These are phyloP conservation scores for Daboia siamensis DNA, from an alignment of 2,113 vertebrate genomes.

Conservation along the genomic window DNA sequence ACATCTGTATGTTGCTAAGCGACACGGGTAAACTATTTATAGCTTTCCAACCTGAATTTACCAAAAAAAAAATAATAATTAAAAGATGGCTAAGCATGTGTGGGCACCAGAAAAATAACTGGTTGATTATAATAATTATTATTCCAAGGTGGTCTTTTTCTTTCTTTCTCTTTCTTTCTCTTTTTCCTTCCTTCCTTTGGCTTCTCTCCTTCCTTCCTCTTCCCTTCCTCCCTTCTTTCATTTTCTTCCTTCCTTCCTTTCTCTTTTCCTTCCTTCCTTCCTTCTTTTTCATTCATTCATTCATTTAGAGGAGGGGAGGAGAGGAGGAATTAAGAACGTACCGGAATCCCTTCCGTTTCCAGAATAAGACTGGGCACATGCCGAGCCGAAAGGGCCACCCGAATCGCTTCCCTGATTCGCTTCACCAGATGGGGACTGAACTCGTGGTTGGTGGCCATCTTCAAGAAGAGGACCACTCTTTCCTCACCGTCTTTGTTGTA, in stretches of 20 bases:
- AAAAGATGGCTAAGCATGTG: constrained; percentile 8
- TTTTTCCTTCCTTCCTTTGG: too few species aligned
- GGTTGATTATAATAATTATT: constrained; percentile 31
- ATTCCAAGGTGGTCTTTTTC: constrained; percentile 43
- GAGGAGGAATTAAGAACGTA: constrained; percentile 62
- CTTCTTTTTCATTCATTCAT: too few species aligned
- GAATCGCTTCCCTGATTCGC: constrained; percentile 79
- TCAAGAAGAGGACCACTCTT: constrained; percentile 90
- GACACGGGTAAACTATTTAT: constrained; percentile 55
- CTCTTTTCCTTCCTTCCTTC: too few species aligned
- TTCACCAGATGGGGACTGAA: constrained; percentile 77
- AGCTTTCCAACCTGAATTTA: constrained; percentile 51
- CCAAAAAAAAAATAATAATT: neutral
- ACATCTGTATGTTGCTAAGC: constrained; percentile 47
- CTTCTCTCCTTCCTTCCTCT: too few species aligned
- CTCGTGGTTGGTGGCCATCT: constrained; percentile 78
- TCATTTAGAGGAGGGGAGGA: neutral
- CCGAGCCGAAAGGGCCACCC: constrained; percentile 82
- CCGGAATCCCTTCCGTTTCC: constrained; percentile 91
- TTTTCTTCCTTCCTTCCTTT: too few species aligned
- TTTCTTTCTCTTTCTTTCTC: too few species aligned
- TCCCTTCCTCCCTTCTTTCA: too few species aligned
- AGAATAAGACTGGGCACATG: constrained; percentile 90
- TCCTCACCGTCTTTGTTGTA: constrained; percentile 88
- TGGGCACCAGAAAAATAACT: constrained; percentile 53